Base-by-base conservation (phyloP, 2,888 invertebrate genomes). In the Pantelozetes paolii region DNA sequence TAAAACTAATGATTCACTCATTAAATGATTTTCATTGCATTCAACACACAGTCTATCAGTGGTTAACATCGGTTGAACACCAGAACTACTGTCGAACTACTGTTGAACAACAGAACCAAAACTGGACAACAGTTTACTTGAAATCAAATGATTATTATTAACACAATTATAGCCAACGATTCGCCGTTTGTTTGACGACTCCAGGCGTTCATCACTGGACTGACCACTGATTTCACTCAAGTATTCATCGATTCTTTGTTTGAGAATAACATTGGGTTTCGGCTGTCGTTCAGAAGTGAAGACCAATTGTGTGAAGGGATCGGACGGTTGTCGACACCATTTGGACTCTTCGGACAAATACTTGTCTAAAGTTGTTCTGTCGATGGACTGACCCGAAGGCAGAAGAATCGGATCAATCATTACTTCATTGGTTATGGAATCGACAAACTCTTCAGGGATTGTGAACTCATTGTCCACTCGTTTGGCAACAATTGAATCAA, bases 331-430 rank as follows among this genome's bases (percentile, higher is more conserved):
- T 77, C 90, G 84, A 8, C 90, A 89, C 86, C 88, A 89, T 26
- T 84, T 83, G 36, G 86, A 86, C 83, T 91, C 90, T 78, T 84
- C 86, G 78, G 85, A 83, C 42, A 86, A 85, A 80, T 88, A 88
- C 79, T 87, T 89, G 76, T 90, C 89, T 71, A 91, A 83, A 5
- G 90, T 90, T 18, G 84, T 85, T 79, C 87, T 86, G 82, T 92
- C 91, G 15, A 91, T 85, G 40, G 88, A 85, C 79, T 90, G 88
- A 1, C 91, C 91, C 80, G 88, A 87, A 0, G 91, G 91, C 75
- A 92, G 81, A 36, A 89, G 85, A 79, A 90, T 86, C 5, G 91
- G 91, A 77, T 89, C 84, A 20, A 86, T 85, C 90, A 92, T 91
- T 69, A 91, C 82, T 79, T 90, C 88, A 82, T 84, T 89, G 2